Base-by-base conservation (phyloP, 2,797 vertebrate genomes). In the Lophotriccus pileatus region DNA sequence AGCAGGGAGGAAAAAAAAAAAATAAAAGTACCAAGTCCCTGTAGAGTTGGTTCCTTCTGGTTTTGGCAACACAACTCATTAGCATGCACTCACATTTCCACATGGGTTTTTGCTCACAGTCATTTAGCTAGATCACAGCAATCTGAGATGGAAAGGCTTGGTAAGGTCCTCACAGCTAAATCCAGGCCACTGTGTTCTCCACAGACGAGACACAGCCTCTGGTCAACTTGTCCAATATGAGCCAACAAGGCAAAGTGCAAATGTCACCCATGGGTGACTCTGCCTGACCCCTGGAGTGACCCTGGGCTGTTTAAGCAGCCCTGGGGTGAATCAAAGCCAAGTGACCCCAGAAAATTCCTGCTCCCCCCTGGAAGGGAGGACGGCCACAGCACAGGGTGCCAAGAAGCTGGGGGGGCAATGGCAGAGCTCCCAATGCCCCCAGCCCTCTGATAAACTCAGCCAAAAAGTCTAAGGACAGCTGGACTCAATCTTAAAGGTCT, bases 11-110 rank as follows among this genome's bases (percentile, higher is more conserved):
- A n/a, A n/a, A n/a, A 46, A 69, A 44, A 87, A 53, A 73, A 69
- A 91, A 67, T 8, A 41, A 47, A 69, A 83, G 55, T 56, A 78
- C 28, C 14, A 93, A 96, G 76, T 95, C 95, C 97, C 96, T 87
- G 80, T 93, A 79, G 80, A 93, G 87, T 95, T 84, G 50, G 87
- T 87, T 94, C 84, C 96, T 96, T 97, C 96, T 90, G 91, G 95
- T 79, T 89, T 86, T 73, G 91, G 89, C 82, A 94, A 87, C 91
- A 46, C 84, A 13, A 75, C 85, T 96, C 64, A 80, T 97, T 97
- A 97, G 82, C 81, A 97, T 95, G 90, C 94, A 52, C 59, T 91
- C 10, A 19, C 90, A 81, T 88, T 93, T 87, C 86, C 83, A 84
- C n/a, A 19, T 74, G 93, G 87, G 90, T 78, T 90, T 92, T 75